These are phyloP conservation scores for Coluber constrictor DNA, from an alignment of 2,797 vertebrate genomes.

Conservation along the genomic window DNA sequence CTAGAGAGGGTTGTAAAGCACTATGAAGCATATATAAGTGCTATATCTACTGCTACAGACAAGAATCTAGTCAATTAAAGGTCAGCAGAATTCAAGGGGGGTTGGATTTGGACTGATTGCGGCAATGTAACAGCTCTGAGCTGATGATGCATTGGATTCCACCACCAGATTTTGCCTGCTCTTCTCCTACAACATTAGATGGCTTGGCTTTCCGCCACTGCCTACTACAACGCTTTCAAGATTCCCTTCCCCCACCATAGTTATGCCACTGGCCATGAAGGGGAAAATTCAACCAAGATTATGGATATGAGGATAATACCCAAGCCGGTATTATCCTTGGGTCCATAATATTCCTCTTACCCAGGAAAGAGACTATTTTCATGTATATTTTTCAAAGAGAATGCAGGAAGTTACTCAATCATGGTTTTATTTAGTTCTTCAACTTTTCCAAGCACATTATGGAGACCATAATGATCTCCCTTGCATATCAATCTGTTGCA, in stretches of 20 bases:
- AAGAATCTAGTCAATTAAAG: neutral
- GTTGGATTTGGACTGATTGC: neutral
- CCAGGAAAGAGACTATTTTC: neutral
- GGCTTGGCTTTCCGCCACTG: neutral
- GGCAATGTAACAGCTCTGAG: neutral
- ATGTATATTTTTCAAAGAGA: neutral
- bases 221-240: neutral
- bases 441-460: neutral
- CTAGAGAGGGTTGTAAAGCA: too few species aligned
- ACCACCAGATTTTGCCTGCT: neutral
- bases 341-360: too few species aligned
- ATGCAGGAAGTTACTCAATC: neutral
- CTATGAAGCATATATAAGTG: too few species aligned
- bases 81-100: neutral
- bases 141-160: too few species aligned
- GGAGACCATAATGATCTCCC: slow-evolving; percentile 6
- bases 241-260: neutral
- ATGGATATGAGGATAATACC: neutral
- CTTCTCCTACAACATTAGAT: neutral
- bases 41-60: neutral
- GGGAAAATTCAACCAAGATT: neutral
- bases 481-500: neutral
- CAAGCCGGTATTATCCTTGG: too few species aligned
- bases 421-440: neutral
- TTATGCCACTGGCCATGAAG: neutral